These are phyloP conservation scores for Phrixothrix hirtus DNA, from an alignment of 2,888 invertebrate species.

Conservation along the genomic window DNA sequence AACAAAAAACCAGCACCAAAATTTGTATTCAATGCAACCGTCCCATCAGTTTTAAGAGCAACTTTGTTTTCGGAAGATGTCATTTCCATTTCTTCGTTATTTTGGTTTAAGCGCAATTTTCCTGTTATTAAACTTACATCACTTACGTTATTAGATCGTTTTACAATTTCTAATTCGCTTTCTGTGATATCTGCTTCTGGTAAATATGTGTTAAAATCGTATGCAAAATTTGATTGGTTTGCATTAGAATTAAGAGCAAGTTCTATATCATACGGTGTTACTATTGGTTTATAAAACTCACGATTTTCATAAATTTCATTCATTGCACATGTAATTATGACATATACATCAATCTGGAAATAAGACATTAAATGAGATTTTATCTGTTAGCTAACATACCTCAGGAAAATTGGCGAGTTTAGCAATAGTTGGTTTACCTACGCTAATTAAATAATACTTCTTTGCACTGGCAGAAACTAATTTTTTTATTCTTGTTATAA, in stretches of 20 bases:
- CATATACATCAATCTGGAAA: constrained; percentile 84
- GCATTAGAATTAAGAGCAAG: constrained; percentile 70
- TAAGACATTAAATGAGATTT: neutral
- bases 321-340: constrained; percentile 89
- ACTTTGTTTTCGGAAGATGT: constrained; percentile 37
- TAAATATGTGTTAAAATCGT: constrained; percentile 71
- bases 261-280: constrained; percentile 92
- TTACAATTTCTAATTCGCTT: constrained; percentile 31
- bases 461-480: constrained; percentile 77
- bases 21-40: constrained; percentile 58
- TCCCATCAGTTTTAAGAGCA: constrained; percentile 53
- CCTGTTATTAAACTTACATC: constrained; percentile 81
- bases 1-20: constrained; percentile 68
- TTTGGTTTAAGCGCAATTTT: constrained; percentile 60
- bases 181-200: constrained; percentile 53
- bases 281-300: constrained; percentile 88
- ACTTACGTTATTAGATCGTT: constrained; percentile 41
- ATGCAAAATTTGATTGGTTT: constrained; percentile 52
- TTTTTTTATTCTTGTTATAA: constrained; percentile 73
- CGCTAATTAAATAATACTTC: constrained; percentile 87
- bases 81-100: constrained; percentile 47
- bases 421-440: constrained; percentile 92
- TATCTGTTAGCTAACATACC: constrained; percentile 53
- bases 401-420: constrained; percentile 95
- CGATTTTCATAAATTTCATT: constrained; percentile 81